Conservation (phyloP, 2,113 vertebrate genomes). For the Oostethus manadensis region DNA sequence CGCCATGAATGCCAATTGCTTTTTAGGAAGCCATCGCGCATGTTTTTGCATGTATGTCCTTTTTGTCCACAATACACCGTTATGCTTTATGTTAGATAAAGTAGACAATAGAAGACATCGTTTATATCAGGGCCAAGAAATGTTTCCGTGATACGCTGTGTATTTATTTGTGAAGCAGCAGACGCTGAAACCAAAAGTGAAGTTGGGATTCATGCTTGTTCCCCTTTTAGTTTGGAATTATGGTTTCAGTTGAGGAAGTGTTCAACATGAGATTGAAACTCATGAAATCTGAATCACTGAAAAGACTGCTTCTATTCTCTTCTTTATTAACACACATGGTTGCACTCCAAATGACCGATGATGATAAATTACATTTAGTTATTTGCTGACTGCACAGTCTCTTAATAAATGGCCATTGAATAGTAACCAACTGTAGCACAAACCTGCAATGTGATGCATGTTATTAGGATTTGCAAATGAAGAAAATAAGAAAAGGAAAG, state of each 20-base stretch:
- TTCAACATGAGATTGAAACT: conserved; percentile 53
- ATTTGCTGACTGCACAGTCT: no score
- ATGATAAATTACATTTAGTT: no score
- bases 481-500: no score
- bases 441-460: no score
- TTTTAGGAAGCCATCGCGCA: not conserved
- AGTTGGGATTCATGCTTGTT: conserved; percentile 46
- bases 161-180: not conserved
- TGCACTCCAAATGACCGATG: no score
- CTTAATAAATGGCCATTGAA: no score
- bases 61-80: not conserved
- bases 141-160: no score
- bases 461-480: no score
- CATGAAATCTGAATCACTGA: conserved; percentile 26
- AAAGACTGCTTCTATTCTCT: conserved; percentile 14
- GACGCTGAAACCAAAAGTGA: conserved; percentile 58
- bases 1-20: conserved; percentile 35
- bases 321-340: not conserved
- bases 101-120: not conserved
- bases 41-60: not conserved
- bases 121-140: not conserved
- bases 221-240: conserved; percentile 53
- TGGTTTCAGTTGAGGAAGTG: conserved; percentile 56
- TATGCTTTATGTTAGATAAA: not conserved
- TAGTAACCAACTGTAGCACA: no score